Evolutionary conservation across 2,888 invertebrate species (phyloP).

Genomic region (Noctua fimbriata): DNA sequence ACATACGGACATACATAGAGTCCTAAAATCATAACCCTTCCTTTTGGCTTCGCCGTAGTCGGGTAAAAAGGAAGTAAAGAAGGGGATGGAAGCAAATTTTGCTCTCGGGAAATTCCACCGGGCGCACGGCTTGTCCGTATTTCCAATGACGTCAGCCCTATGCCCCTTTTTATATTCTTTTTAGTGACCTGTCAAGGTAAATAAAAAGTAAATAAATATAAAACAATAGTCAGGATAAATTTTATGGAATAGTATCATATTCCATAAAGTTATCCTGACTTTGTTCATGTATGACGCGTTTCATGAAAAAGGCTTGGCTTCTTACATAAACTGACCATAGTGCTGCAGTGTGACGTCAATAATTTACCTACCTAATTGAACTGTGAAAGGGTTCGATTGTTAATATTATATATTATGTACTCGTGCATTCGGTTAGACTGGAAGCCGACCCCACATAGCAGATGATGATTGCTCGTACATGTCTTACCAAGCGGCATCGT

Average conservation of each 20-base stretch:
- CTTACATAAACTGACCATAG: not conserved
- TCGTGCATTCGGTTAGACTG: not conserved
- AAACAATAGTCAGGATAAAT: slow-evolving; percentile 44
- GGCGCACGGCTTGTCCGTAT: not conserved
- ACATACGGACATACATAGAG: too few relatives aligned
- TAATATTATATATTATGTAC: not conserved
- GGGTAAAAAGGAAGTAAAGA: not conserved
- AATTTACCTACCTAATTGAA: not conserved
- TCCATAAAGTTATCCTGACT: slow-evolving; percentile 23
- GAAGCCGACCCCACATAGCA: not conserved
- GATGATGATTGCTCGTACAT: not conserved
- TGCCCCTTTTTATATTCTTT: not conserved
- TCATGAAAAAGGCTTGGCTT: not conserved
- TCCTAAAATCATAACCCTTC: too few relatives aligned
- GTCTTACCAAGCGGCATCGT: too few relatives aligned
- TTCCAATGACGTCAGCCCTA: slow-evolving; percentile 21
- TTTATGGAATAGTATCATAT: slow-evolving; percentile 4
- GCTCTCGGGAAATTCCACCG: not conserved
- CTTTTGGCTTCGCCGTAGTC: too few relatives aligned
- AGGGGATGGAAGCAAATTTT: not conserved
- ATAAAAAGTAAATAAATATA: slow-evolving; percentile 4
- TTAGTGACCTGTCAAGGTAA: not conserved
- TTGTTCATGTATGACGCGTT: slow-evolving; percentile 29
- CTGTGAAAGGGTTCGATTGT: not conserved
- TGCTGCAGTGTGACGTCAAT: not conserved